Percentiles rank a stretch among this genome's conserved stretches.
phyloP scores from a whole-genome alignment of 1,140 invertebrate species.

The Gryon sp. region DNA sequence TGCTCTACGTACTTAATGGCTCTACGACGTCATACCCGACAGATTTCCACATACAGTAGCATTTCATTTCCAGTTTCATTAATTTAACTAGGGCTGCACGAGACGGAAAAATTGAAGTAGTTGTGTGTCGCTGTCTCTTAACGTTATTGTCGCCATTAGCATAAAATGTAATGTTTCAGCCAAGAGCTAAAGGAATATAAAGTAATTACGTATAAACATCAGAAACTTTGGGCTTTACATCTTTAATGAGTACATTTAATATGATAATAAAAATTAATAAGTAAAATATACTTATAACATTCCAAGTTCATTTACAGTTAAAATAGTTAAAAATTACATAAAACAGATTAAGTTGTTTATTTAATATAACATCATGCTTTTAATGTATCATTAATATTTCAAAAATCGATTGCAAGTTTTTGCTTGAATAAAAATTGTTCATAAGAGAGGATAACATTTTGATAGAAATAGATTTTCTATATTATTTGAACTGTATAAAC shows the following conservation, averaged over 20 bases:
- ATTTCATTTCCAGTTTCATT: slow-evolving; percentile 33
- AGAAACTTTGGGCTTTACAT: slow-evolving; percentile 37
- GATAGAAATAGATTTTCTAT: too few relatives aligned
- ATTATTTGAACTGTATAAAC: too few relatives aligned
- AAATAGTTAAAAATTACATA: too few relatives aligned
- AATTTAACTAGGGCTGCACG: slow-evolving; percentile 31
- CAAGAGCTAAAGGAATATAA: slow-evolving; percentile 45
- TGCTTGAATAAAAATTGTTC: too few relatives aligned
- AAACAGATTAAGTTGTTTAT: too few relatives aligned
- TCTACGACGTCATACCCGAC: slow-evolving; percentile 38
- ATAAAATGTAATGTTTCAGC: slow-evolving; percentile 43
- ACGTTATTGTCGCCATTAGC: slow-evolving; percentile 34
- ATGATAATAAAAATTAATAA: slow-evolving; percentile 19
- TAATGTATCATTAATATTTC: too few relatives aligned
- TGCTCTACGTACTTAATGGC: slow-evolving; percentile 43
- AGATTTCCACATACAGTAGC: slow-evolving; percentile 25
- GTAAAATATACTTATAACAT: too few relatives aligned
- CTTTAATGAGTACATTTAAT: slow-evolving; percentile 35
- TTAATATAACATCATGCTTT: too few relatives aligned
- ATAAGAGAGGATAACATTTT: too few relatives aligned
- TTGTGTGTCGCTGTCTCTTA: slow-evolving; percentile 9
- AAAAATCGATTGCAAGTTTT: too few relatives aligned
- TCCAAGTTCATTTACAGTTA: too few relatives aligned
- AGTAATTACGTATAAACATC: slow-evolving; percentile 31
- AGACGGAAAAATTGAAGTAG: slow-evolving; percentile 13